A percentile compares a stretch with the other conserved stretches of the same genome.
phyloP scores from a whole-genome alignment of 23 tunicate species.

The Halocynthia aurantium region DNA sequence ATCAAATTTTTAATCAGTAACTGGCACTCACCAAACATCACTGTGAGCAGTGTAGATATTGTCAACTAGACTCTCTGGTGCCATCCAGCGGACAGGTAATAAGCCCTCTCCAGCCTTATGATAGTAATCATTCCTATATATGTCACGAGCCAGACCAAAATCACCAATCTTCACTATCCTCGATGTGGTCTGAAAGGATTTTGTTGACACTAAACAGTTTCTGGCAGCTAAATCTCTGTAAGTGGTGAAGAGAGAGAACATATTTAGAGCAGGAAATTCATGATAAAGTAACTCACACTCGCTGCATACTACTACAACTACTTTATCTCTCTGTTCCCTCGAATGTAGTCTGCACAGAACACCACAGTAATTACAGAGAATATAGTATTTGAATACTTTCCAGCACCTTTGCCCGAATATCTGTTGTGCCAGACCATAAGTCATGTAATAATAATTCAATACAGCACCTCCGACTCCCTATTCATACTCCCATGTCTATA shows the following conservation, averaged over 20 bases:
- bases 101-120: constrained; percentile 50
- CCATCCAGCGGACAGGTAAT: constrained; percentile 89
- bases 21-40: constrained; percentile 64
- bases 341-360: too few relatives aligned
- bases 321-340: too few relatives aligned
- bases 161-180: constrained; percentile 74
- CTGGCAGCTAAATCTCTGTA: constrained; percentile 77
- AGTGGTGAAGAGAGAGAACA: neutral
- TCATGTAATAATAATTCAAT: too few relatives aligned
- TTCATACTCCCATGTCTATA: too few relatives aligned
- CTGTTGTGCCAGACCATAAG: too few relatives aligned
- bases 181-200: constrained; percentile 10
- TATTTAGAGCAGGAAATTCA: neutral
- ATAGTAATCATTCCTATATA: constrained; percentile 45
- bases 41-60: constrained; percentile 56
- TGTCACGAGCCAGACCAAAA: constrained; percentile 75
- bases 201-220: constrained; percentile 71
- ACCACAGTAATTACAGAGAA: too few relatives aligned
- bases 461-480: too few relatives aligned
- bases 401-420: too few relatives aligned
- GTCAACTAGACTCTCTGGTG: constrained; percentile 49
- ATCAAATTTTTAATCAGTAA: neutral
- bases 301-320: neutral
- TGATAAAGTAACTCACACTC: neutral
- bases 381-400: too few relatives aligned